These are phyloP conservation scores for Anolis sagrei DNA, from an alignment of 2,113 vertebrate genomes.

Conservation along the genomic window DNA sequence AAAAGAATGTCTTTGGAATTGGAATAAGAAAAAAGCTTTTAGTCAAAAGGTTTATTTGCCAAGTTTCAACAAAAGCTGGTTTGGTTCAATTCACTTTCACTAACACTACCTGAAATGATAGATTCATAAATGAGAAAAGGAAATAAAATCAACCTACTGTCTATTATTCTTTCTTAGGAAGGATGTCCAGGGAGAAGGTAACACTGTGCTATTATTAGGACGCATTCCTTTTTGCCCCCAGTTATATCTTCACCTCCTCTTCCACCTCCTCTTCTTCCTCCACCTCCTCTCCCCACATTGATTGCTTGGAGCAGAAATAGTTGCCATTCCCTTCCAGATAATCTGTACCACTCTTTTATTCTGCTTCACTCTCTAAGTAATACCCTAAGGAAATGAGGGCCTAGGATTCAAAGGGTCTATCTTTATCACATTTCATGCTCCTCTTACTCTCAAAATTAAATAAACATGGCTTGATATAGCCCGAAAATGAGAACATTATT, in stretches of 20 bases:
- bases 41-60: background rate
- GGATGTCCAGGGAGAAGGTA: background rate
- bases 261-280: too few relatives aligned
- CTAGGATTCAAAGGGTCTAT: background rate
- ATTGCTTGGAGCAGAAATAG: background rate
- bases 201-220: conserved; percentile 7
- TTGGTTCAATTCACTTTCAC: conserved; percentile 13
- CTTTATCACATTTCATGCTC: conserved; percentile 4
- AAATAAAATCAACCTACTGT: conserved; percentile 1
- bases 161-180: background rate
- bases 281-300: background rate
- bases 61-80: background rate
- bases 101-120: conserved; percentile 4
- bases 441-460: conserved; percentile 5
- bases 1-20: background rate
- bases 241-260: background rate
- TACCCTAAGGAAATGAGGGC: conserved; percentile 14
- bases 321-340: background rate
- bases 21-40: conserved; percentile 11
- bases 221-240: background rate
- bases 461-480: conserved; percentile 20
- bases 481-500: background rate
- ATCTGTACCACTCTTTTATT: background rate
- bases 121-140: conserved; percentile 7
- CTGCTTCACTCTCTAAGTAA: background rate